Percentiles rank a stretch among this genome's conserved stretches.
Conservation (phyloP, 2,113 vertebrate genomes). For the Amphilophus citrinellus region DNA sequence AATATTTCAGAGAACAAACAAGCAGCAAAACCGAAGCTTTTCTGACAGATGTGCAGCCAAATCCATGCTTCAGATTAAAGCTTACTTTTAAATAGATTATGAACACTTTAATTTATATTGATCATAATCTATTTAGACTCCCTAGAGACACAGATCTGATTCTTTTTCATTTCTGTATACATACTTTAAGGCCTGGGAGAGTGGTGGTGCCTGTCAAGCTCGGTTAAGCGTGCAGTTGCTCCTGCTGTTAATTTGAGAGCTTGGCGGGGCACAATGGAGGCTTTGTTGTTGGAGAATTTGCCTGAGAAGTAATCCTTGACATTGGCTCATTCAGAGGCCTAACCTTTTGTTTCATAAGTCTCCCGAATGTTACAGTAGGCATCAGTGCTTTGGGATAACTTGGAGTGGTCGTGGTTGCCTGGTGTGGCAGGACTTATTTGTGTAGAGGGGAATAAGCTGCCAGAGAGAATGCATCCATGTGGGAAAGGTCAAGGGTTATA, state of each 20-base stretch:
- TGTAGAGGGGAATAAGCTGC: not conserved
- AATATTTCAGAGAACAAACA: not conserved
- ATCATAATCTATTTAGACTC: not conserved
- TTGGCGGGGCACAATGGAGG: conserved; percentile 62
- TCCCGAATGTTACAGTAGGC: conserved; percentile 61
- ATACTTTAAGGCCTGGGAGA: conserved; percentile 32
- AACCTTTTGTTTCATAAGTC: conserved; percentile 72
- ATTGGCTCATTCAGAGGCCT: conserved; percentile 51
- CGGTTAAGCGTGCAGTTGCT: conserved; percentile 65
- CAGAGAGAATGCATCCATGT: not conserved
- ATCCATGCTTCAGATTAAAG: conserved; percentile 19
- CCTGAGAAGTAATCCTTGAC: conserved; percentile 74
- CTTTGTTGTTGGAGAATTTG: conserved; percentile 74
- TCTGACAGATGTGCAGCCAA: conserved; percentile 23
- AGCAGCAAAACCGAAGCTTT: not conserved
- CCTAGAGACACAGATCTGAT: not conserved
- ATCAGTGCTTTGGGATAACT: conserved; percentile 27
- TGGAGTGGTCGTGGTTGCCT: not conserved
- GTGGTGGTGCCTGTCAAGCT: conserved; percentile 50
- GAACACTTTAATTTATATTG: not conserved
- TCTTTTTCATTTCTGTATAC: not conserved
- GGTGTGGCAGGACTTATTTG: not conserved
- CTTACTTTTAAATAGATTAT: conserved; percentile 10
- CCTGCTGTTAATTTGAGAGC: conserved; percentile 69
- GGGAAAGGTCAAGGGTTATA: conserved; percentile 17